These are phyloP conservation scores for Caenorhabditis macrosperma DNA, from an alignment of 2,888 invertebrate species.

Conservation along the genomic window DNA sequence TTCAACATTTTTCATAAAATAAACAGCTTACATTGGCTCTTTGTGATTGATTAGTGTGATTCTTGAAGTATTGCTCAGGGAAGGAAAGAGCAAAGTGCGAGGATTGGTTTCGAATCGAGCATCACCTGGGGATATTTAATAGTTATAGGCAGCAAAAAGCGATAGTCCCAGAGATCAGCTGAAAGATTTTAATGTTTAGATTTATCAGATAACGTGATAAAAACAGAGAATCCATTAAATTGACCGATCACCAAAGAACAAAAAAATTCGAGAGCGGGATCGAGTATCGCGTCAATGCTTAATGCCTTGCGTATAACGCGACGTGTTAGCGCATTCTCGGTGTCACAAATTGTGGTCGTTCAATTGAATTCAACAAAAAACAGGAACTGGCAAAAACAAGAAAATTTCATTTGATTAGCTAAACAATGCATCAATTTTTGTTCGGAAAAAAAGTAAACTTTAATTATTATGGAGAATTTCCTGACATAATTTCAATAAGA, in stretches of 20 bases:
- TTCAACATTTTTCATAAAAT: slow-evolving; percentile 7
- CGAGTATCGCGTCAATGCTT: background rate
- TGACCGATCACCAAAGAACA: background rate
- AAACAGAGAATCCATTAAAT: background rate
- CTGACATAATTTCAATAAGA: too few relatives aligned
- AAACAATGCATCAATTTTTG: too few relatives aligned
- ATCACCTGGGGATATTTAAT: slow-evolving; percentile 17
- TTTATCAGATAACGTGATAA: slow-evolving; percentile 4
- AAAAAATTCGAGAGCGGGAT: background rate
- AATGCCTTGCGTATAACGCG: background rate
- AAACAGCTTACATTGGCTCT: background rate
- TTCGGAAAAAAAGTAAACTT: too few relatives aligned
- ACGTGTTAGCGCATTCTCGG: background rate
- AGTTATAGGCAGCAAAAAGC: background rate
- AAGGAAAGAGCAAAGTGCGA: slow-evolving; percentile 40
- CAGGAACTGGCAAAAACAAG: too few relatives aligned
- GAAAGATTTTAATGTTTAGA: background rate
- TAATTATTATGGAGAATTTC: too few relatives aligned
- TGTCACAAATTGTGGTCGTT: too few relatives aligned
- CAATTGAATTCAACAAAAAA: too few relatives aligned
- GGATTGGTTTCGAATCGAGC: slow-evolving; percentile 29
- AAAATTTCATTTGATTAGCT: too few relatives aligned
- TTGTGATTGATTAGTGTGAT: background rate
- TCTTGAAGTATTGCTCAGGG: slow-evolving; percentile 9
- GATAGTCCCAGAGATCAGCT: slow-evolving; percentile 5